These are phyloP conservation scores for Araneus ventricosus DNA, from an alignment of 1,140 invertebrate species.

Conservation along the genomic window DNA sequence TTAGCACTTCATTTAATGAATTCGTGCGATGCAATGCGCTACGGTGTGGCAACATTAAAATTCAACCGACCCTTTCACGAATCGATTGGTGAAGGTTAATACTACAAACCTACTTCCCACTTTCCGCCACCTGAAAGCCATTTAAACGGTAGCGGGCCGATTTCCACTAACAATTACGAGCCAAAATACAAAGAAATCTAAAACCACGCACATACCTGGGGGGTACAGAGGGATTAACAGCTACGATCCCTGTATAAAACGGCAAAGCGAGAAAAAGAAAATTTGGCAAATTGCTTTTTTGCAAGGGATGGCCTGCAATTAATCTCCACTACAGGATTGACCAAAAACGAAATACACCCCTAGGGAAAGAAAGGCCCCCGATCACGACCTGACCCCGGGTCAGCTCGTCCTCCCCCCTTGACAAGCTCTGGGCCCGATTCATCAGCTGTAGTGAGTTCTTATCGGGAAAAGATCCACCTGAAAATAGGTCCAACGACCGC, in stretches of 20 bases:
- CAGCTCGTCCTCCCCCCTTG: constrained; percentile 2
- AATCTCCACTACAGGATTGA: constrained; percentile 48
- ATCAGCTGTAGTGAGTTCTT: constrained; percentile 38
- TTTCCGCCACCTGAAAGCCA: neutral
- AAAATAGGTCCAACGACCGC: constrained; percentile 40
- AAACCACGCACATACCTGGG: constrained; percentile 29
- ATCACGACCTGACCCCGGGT: constrained; percentile 59
- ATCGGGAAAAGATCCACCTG: constrained; percentile 42
- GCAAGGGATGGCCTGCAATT: constrained; percentile 47
- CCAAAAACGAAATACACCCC: constrained; percentile 50
- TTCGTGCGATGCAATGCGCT: too few relatives aligned
- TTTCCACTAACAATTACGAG: neutral
- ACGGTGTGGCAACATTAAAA: too few relatives aligned
- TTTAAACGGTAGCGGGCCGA: constrained; percentile 2
- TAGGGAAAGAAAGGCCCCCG: constrained; percentile 14
- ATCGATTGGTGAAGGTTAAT: neutral
- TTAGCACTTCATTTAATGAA: too few relatives aligned
- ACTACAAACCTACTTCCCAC: neutral
- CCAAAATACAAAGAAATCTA: neutral
- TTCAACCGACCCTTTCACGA: too few relatives aligned
- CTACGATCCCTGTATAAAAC: neutral
- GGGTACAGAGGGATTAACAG: neutral
- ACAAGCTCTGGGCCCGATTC: constrained; percentile 49
- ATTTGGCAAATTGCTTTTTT: constrained; percentile 15
- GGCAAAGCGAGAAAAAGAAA: constrained; percentile 12